Evolutionary conservation across 64 coral and sea anemone genomes (phyloP).

Genomic region (Catalaphyllia jardinei): DNA sequence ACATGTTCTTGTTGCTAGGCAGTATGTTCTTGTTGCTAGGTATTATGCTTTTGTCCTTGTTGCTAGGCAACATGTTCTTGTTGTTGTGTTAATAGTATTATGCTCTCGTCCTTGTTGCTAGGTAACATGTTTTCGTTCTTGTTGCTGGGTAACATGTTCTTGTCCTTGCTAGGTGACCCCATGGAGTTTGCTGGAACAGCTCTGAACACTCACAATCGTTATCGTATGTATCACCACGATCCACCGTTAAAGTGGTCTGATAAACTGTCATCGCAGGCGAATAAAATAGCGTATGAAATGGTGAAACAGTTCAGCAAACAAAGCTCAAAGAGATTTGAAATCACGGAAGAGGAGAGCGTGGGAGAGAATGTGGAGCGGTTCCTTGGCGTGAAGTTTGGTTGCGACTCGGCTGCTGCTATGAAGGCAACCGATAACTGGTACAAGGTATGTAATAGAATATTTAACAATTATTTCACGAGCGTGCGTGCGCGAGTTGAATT

Average conservation of each 20-base stretch:
- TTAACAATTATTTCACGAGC: background rate
- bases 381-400: constrained; percentile 56
- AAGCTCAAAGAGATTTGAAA: constrained; percentile 43
- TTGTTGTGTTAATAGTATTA: too few relatives aligned
- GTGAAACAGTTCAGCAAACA: constrained; percentile 19
- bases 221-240: constrained; percentile 76
- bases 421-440: constrained; percentile 76
- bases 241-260: constrained; percentile 78
- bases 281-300: constrained; percentile 68
- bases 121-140: too few relatives aligned
- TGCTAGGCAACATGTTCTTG: too few relatives aligned
- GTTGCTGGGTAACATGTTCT: too few relatives aligned
- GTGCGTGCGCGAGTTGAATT: too few relatives aligned
- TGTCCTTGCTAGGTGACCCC: constrained; percentile 8
- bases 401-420: constrained; percentile 63
- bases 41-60: too few relatives aligned
- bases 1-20: background rate
- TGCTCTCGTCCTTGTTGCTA: too few relatives aligned
- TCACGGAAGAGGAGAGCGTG: constrained; percentile 50
- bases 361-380: constrained; percentile 86
- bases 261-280: constrained; percentile 63
- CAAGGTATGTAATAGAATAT: background rate
- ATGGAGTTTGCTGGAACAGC: constrained; percentile 56
- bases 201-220: constrained; percentile 68
- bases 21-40: too few relatives aligned